These are phyloP conservation scores for Chelonus insularis DNA, from an alignment of 1,140 invertebrate genomes.

Conservation along the genomic window DNA sequence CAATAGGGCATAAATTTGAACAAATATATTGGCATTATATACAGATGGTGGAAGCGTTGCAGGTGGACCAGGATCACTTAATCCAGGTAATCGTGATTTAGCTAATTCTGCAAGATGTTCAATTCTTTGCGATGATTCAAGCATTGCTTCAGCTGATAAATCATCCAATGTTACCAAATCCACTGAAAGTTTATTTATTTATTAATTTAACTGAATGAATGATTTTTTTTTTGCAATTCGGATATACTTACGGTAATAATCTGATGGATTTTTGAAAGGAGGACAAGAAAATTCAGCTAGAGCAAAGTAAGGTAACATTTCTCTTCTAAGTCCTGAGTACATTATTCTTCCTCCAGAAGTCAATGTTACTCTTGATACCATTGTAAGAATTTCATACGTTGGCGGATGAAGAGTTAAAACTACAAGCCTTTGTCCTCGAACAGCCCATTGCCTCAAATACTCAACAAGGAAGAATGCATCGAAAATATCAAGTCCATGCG, in stretches of 20 bases:
- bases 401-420: constrained; percentile 92
- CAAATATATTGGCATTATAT: constrained; percentile 63
- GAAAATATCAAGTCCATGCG: constrained; percentile 92
- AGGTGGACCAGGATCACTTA: constrained; percentile 78
- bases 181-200: constrained; percentile 63
- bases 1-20: constrained; percentile 72
- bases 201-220: background rate
- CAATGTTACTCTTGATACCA: constrained; percentile 84
- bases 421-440: constrained; percentile 76
- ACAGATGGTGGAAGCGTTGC: constrained; percentile 71
- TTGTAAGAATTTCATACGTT: constrained; percentile 93
- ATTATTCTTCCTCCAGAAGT: constrained; percentile 87
- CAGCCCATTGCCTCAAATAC: constrained; percentile 91
- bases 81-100: constrained; percentile 61
- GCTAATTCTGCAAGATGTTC: constrained; percentile 86
- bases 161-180: constrained; percentile 92
- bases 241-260: constrained; percentile 88
- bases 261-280: constrained; percentile 93
- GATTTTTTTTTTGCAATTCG: too few species aligned
- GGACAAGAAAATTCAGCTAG: constrained; percentile 94
- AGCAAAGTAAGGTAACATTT: constrained; percentile 92
- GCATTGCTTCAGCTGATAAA: constrained; percentile 87
- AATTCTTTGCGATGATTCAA: constrained; percentile 91
- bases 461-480: constrained; percentile 95
- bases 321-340: constrained; percentile 84